Evolutionary conservation across 2,888 invertebrate species (phyloP), one percentile per base, ranked within the genome.

Genomic region (Tyria jacobaeae): DNA sequence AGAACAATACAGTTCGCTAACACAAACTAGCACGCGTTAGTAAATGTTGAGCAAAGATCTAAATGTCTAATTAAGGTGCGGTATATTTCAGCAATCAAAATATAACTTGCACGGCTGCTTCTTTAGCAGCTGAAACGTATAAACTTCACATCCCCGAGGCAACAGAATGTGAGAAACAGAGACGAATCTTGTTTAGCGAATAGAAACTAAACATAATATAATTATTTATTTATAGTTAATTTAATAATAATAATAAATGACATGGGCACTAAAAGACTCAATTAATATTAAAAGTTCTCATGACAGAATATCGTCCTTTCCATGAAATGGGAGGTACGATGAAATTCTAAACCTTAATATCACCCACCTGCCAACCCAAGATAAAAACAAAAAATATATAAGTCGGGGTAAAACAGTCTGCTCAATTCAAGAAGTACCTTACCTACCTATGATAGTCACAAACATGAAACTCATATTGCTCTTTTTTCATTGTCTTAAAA

Each of bases 131-230:
- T 44, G 17, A 49, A 50, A 61, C 39, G 34, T 51, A 35, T 25
- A 53, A 39, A 56, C 59, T 62, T 62, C 21, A 49, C 61, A 50
- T 55, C 55, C 50, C 52, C 39, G 41, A 49, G 48, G 68, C 52
- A 47, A 47, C 4, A 55, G 61, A 44, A 48, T 60, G 52, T 61
- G 57, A 52, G 17, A 5, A 10, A n/a, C 63, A 64, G 54, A 24
- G 51, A 12, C 31, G 59, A 10, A 59, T 49, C 44, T 14, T 39
- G 24, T n/a, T 37, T n/a, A 12, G 12, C 0, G 5, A n/a, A n/a
- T n/a, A n/a, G n/a, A 37, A 25, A 15, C 34, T 6, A 1, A 5
- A 34, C 14, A 21, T 51, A 21, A 21, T 51, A 12, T 0, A n/a
- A n/a, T n/a, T n/a, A n/a, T n/a, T n/a, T n/a, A n/a, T n/a, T n/a